Evolutionary conservation across 2,113 vertebrate species (phyloP).

Genomic region (Lontra canadensis): DNA sequence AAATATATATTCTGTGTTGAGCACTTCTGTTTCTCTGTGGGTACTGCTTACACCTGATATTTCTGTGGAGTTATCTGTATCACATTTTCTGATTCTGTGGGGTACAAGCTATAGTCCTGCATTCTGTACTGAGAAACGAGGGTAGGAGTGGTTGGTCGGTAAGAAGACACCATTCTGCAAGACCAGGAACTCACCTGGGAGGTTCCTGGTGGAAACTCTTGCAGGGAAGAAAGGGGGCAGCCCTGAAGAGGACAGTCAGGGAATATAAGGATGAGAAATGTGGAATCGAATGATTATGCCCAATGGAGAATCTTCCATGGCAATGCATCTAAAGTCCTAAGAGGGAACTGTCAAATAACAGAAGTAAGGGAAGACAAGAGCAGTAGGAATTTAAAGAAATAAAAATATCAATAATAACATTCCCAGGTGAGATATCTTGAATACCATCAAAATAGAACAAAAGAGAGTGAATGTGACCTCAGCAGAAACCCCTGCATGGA

Average conservation of each 20-base stretch:
- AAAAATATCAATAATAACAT: neutral
- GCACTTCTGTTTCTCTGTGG: neutral
- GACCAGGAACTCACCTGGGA: neutral
- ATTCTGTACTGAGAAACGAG: neutral
- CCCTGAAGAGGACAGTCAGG: neutral
- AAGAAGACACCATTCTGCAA: neutral
- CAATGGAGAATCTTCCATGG: neutral
- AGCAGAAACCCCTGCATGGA: neutral
- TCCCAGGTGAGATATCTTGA: neutral
- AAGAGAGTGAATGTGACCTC: neutral
- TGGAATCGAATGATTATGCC: neutral
- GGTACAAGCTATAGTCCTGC: neutral
- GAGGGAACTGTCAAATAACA: neutral
- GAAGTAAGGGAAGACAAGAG: neutral
- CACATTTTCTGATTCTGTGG: neutral
- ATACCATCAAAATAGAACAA: neutral
- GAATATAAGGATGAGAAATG: neutral
- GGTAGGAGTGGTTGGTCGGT: neutral
- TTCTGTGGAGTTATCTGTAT: neutral
- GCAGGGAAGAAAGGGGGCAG: rapidly evolving
- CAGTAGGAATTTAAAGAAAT: neutral
- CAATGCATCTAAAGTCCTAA: neutral
- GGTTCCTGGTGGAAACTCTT: neutral
- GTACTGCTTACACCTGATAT: neutral
- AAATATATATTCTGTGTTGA: neutral